phyloP scores from a whole-genome alignment of 2,888 invertebrate genomes.

The Drosophila dives region DNA sequence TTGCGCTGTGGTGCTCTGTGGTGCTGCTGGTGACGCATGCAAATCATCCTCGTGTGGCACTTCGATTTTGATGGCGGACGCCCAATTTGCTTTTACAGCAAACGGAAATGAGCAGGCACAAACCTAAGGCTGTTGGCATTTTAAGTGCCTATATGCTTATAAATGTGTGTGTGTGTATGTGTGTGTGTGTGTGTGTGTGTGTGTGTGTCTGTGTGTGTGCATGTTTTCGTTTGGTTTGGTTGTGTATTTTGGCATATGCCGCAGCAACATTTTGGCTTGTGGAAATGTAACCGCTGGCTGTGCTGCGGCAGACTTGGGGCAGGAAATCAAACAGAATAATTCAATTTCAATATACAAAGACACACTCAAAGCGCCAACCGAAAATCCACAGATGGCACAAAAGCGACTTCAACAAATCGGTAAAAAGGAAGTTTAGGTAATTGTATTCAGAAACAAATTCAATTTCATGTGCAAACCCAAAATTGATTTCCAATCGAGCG shows the following conservation, averaged over 20 bases:
- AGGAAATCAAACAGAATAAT: constrained; percentile 82
- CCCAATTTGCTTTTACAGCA: constrained; percentile 51
- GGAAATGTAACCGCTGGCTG: constrained; percentile 56
- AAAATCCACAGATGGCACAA: constrained; percentile 42
- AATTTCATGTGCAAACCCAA: constrained; percentile 74
- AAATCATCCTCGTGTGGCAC: constrained; percentile 48
- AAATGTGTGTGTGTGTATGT: neutral
- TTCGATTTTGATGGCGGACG: constrained; percentile 59
- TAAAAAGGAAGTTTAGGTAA: constrained; percentile 76
- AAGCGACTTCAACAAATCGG: constrained; percentile 29
- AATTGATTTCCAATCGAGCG: constrained; percentile 72
- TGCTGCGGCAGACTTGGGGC: constrained; percentile 44
- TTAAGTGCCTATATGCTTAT: constrained; percentile 29
- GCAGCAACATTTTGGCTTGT: constrained; percentile 63
- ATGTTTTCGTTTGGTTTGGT: constrained; percentile 6
- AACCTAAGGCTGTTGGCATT: constrained; percentile 46
- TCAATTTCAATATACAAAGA: constrained; percentile 80
- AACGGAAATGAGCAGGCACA: constrained; percentile 70
- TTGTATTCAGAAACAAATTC: constrained; percentile 80
- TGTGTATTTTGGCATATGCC: constrained; percentile 58
- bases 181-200: constrained; percentile 15
- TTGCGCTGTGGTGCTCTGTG: constrained; percentile 4
- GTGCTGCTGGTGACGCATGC: constrained; percentile 27
- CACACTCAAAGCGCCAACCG: constrained; percentile 40
- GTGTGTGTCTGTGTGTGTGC: constrained; percentile 29